Base-by-base conservation (phyloP, 2,888 invertebrate species). In the Aleiodes testaceus region DNA sequence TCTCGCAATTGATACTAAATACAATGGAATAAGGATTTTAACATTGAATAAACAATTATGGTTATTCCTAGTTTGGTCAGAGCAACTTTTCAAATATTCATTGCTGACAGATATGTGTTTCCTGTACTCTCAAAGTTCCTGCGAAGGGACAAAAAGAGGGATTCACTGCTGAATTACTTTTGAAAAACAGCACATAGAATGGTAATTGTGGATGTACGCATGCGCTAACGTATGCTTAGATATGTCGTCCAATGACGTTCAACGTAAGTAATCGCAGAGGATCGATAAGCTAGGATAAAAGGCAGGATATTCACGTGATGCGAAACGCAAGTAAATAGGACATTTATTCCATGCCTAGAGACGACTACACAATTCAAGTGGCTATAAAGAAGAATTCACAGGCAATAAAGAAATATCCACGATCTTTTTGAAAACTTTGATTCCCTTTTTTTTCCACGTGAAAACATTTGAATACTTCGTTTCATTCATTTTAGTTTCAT, bases 281-380 rank as follows among this genome's bases (percentile, higher is more conserved):
- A 66, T 66, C 66, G 50, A 66, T 66, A 66, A 36, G 50, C 52
- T 66, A 18, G 50, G 66, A 42, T 50, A 50, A 52, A 66, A 66
- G 42, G 18, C 42, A 50, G 50, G 66, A 66, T 52, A 52, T 52
- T 42, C 50, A 36, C 52, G 66, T 47, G 50, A 49, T 14, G 50
- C 14, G 42, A 18, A 30, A 65, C 50, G 36, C 36, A 52, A 66
- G 66, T 52, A 66, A 66, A 66, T 66, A 66, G 16, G 42, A 52
- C 66, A 52, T 52, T 59, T 59, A 59, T 59, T 59, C 18, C 59
- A 36, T 3, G 59, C 42, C 59, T 59, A 18, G 50, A 20, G 52
- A 52, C 14, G 52, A n/a, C 36, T 30, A 26, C 16, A 5, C 16
- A 50, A 66, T 52, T 30, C 18, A 66, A 66, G 12, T 16, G 49